Evolutionary conservation across 2,888 invertebrate genomes (phyloP), one percentile per base, ranked within the genome.

Genomic region (Callinectes sapidus): DNA sequence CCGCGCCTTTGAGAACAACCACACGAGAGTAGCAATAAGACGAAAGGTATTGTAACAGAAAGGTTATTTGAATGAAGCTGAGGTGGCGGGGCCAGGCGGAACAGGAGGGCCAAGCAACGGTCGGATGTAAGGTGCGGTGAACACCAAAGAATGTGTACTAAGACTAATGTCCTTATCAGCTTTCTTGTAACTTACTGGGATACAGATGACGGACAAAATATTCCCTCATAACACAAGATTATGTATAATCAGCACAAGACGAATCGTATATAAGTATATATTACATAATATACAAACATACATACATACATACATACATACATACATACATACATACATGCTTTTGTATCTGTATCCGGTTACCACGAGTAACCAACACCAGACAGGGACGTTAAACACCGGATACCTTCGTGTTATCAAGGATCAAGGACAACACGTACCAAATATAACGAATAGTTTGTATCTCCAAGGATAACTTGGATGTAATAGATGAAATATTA

Each of bases 51-150:
- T n/a, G n/a, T n/a, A n/a, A n/a, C n/a, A n/a, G n/a, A n/a, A n/a
- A n/a, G 61, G 81, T 35, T 32, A 35, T 32, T 81, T 35, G 81
- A 81, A 81, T 35, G 35, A 81, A 35, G 81, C 32, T 32, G 81
- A 81, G 81, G 14, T 35, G 81, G 81, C 35, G 81, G 81, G 35
- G 16, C 13, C 81, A 16, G 32, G 81, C 13, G 35, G 35, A 1
- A 32, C 28, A 28, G 71, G 71, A 71, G n/a, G 71, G 71, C n/a
- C n/a, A n/a, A 28, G 71, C 71, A 71, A 71, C 71, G 71, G 71
- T 71, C 13, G 28, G 10, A 71, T 61, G 61, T 61, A 61, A 48
- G 71, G 71, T 71, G 71, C n/a, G 71, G 71, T 23, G n/a, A 28
- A 71, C 13, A 28, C 71, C 10, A 71, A 71, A 28, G 28, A 71